Evolutionary conservation across 2,113 vertebrate genomes (phyloP).

Genomic region (Phodopus roborovskii): DNA sequence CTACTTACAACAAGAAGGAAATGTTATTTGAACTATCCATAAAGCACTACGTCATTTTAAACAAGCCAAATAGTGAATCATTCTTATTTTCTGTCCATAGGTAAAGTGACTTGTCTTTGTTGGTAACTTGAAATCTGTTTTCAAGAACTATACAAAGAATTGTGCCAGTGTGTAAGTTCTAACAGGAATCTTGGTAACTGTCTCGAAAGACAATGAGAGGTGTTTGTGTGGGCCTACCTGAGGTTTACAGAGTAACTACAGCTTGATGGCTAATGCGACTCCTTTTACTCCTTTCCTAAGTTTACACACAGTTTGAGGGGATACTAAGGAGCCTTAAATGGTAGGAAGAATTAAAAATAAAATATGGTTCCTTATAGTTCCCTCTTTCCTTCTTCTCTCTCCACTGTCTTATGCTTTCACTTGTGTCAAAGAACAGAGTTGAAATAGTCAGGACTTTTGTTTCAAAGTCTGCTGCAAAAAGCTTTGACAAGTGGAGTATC

Average conservation of each 20-base stretch:
- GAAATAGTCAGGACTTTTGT: neutral
- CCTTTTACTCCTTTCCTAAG: neutral
- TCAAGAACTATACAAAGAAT: neutral
- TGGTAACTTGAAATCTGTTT: neutral
- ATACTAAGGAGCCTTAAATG: neutral
- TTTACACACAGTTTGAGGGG: neutral
- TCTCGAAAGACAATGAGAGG: neutral
- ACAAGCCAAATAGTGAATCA: conserved; percentile 11
- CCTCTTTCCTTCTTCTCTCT: neutral
- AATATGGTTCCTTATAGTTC: neutral
- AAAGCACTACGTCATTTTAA: conserved; percentile 41
- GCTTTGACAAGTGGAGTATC: neutral
- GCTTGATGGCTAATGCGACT: neutral
- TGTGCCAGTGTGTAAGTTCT: neutral
- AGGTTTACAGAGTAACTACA: neutral
- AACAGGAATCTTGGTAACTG: neutral
- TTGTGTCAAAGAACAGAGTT: accelerated
- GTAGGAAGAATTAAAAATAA: conserved; percentile 4
- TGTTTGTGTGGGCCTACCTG: neutral
- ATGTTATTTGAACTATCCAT: neutral
- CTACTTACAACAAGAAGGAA: neutral
- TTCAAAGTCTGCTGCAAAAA: neutral
- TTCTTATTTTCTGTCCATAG: conserved; percentile 33
- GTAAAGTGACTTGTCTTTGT: conserved; percentile 4
- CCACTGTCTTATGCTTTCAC: neutral